These are phyloP conservation scores for Dasysyrphus tricinctus DNA, from an alignment of 2,888 invertebrate genomes.

Conservation along the genomic window DNA sequence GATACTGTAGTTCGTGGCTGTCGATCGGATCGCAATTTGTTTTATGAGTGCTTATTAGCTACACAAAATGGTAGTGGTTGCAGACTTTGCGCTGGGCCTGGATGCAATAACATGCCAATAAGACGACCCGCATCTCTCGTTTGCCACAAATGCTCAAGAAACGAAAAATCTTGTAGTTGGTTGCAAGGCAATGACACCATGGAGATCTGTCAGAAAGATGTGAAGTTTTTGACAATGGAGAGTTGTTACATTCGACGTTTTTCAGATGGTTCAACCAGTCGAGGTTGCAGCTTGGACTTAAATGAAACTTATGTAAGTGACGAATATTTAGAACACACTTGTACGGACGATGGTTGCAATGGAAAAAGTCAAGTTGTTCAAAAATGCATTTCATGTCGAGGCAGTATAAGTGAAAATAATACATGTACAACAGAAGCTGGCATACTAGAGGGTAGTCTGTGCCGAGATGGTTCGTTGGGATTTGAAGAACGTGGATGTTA, in stretches of 20 bases:
- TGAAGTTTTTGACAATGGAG: conserved; percentile 65
- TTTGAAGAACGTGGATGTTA: conserved; percentile 68
- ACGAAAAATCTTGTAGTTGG: conserved; percentile 52
- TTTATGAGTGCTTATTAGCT: conserved; percentile 78
- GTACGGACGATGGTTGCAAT: conserved; percentile 50
- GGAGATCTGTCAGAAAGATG: conserved; percentile 34
- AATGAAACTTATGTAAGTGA: not conserved
- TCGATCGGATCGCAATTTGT: conserved; percentile 77
- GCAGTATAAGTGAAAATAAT: not conserved
- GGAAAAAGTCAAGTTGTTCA: conserved; percentile 41
- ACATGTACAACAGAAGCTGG: conserved; percentile 10
- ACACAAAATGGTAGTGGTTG: conserved; percentile 71
- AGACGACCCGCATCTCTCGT: conserved; percentile 36
- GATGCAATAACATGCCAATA: conserved; percentile 77
- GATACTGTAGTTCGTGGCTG: conserved; percentile 79
- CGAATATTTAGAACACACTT: conserved; percentile 27
- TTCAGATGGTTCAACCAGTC: conserved; percentile 56
- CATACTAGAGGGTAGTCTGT: not conserved
- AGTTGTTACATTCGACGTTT: conserved; percentile 60
- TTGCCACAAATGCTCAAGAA: conserved; percentile 71
- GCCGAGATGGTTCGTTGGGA: conserved; percentile 18
- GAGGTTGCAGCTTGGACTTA: conserved; percentile 76
- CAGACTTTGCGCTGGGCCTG: conserved; percentile 76
- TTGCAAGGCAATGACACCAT: conserved; percentile 23
- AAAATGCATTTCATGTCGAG: conserved; percentile 50